phyloP scores from a whole-genome alignment of 92 coral and sea anemone genomes.

The Palythoa heliodiscus region DNA sequence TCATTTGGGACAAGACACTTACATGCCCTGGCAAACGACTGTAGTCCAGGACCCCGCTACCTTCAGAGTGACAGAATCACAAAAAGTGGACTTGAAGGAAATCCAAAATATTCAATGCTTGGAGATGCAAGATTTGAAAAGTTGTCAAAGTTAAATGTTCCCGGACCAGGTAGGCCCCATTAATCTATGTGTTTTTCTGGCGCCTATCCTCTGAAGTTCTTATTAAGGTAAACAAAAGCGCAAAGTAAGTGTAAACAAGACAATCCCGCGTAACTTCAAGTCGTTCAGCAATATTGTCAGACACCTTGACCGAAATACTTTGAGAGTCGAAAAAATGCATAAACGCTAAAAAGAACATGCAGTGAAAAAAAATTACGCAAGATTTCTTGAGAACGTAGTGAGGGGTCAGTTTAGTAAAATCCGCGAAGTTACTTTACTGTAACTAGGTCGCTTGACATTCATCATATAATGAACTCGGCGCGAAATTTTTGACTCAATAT shows the following conservation, averaged over 20 bases:
- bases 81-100: constrained; percentile 60
- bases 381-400: not conserved
- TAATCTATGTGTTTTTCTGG: not conserved
- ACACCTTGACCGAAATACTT: not conserved
- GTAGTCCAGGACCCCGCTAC: constrained; percentile 71
- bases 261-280: constrained; percentile 7
- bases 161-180: constrained; percentile 66
- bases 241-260: constrained; percentile 26
- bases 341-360: not conserved
- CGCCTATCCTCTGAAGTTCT: not conserved
- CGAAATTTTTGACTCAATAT: not conserved
- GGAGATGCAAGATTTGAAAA: constrained; percentile 57
- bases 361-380: not conserved
- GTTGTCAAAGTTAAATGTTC: constrained; percentile 50
- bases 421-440: not conserved
- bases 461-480: not conserved
- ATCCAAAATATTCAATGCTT: constrained; percentile 61
- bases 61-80: constrained; percentile 49
- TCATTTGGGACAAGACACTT: constrained; percentile 58
- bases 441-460: not conserved
- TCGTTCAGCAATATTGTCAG: not conserved
- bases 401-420: not conserved
- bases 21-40: constrained; percentile 60
- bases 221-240: not conserved
- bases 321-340: not conserved